phyloP scores from a whole-genome alignment of 2,888 invertebrate genomes.

The Laspeyria flexula region DNA sequence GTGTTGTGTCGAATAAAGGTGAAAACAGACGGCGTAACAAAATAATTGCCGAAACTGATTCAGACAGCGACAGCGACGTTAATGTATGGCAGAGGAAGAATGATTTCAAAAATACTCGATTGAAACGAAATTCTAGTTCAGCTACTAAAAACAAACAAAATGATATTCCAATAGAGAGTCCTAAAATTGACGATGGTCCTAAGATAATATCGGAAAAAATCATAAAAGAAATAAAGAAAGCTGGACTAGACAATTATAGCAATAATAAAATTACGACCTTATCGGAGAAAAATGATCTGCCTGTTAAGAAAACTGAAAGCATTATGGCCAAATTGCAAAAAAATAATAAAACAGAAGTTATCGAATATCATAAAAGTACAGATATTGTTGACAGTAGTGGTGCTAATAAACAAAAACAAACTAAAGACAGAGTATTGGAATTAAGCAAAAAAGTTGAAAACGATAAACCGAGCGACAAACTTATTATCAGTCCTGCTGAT shows the following conservation, averaged over 20 bases:
- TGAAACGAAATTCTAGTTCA: slow-evolving; percentile 77
- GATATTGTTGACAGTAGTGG: slow-evolving; percentile 22
- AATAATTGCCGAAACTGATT: slow-evolving; percentile 77
- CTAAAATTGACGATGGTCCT: slow-evolving; percentile 69
- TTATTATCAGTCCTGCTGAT: slow-evolving; percentile 43
- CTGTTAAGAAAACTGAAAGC: slow-evolving; percentile 46
- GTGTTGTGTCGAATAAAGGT: slow-evolving; percentile 82
- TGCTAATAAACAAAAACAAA: slow-evolving; percentile 16
- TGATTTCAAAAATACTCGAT: slow-evolving; percentile 77
- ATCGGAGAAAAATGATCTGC: slow-evolving; percentile 48
- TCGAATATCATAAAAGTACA: slow-evolving; percentile 40
- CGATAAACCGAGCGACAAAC: slow-evolving; percentile 45
- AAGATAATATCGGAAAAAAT: slow-evolving; percentile 69
- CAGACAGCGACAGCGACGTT: slow-evolving; percentile 73
- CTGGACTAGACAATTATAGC: slow-evolving; percentile 63
- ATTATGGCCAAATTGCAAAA: slow-evolving; percentile 46
- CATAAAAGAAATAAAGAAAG: slow-evolving; percentile 70
- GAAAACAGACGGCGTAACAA: slow-evolving; percentile 81
- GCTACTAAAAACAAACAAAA: slow-evolving; percentile 71
- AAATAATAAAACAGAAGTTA: slow-evolving; percentile 41
- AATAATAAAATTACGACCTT: slow-evolving; percentile 41
- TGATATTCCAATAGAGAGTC: slow-evolving; percentile 60
- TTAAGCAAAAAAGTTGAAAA: slow-evolving; percentile 41
- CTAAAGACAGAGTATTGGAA: slow-evolving; percentile 43
- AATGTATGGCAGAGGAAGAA: slow-evolving; percentile 77